Conservation (phyloP, 2,888 invertebrate genomes). For the Electrophaes corylata region DNA sequence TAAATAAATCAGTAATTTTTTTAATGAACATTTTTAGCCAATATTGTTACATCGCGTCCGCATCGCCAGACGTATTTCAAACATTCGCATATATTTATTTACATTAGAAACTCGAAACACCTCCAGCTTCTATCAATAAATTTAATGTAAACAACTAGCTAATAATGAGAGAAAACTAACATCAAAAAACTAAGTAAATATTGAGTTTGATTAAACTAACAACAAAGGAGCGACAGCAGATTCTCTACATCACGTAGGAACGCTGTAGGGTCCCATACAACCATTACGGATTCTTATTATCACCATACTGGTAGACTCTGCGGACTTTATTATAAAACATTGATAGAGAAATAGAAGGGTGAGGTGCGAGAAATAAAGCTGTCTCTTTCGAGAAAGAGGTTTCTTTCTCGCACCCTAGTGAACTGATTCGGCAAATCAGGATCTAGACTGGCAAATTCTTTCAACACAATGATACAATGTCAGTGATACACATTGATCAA, state of each 20-base stretch:
- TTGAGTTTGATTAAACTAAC: slow-evolving; percentile 43
- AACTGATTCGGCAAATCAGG: no score
- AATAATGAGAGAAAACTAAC: slow-evolving; percentile 67
- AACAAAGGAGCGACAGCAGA: slow-evolving; percentile 41
- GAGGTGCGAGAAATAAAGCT: no score
- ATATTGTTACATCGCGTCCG: slow-evolving; percentile 32
- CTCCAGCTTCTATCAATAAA: slow-evolving; percentile 49
- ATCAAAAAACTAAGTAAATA: slow-evolving; percentile 70
- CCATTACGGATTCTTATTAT: not conserved
- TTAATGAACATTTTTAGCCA: slow-evolving; percentile 42
- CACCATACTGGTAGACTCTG: not conserved
- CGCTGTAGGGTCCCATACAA: slow-evolving; percentile 7
- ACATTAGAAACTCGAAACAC: slow-evolving; percentile 30
- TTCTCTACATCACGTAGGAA: slow-evolving; percentile 40
- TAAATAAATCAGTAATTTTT: slow-evolving; percentile 44
- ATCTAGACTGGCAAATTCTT: no score
- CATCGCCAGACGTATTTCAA: slow-evolving; percentile 18
- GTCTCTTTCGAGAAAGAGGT: no score
- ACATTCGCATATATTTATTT: slow-evolving; percentile 28
- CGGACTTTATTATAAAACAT: not conserved
- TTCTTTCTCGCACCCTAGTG: no score
- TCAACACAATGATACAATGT: no score
- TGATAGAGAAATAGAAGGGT: no score
- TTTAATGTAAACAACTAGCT: slow-evolving; percentile 64
- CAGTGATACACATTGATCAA: no score